Evolutionary conservation across 2,113 vertebrate genomes (phyloP), one percentile per base, ranked within the genome.

Genomic region (Vireo altiloquus): DNA sequence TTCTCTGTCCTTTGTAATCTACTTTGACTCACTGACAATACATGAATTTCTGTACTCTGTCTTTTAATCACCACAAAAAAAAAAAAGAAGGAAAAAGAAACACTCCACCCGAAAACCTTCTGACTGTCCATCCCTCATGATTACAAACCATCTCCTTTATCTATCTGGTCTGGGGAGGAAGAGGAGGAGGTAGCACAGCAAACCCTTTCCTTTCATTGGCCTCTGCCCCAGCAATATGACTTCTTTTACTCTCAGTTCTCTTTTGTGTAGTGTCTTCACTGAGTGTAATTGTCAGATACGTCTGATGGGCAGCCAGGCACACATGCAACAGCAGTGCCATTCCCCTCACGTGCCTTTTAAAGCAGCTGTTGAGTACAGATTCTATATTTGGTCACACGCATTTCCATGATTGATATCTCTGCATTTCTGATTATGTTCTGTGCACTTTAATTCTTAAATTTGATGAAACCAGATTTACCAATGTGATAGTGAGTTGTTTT

Each of bases 1-100:
- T 82, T 89, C 49, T 61, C 59, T 83, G 86, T 90, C 92, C 95
- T 97, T 98, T 97, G 92, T 96, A 96, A 97, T 97, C 89, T 94
- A 42, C 82, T 96, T 96, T 96, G 92, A 97, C 92, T 97, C 61
- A 16, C 91, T 93, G 95, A 90, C 89, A 97, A 96, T 87, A 89
- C 72, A 44, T 72, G 91, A 83, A 83, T 89, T 93, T 88, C 92
- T 81, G 53, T 92, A 59, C 56, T 89, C 90, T 93, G 50, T 74
- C 72, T 89, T 95, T 96, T 97, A 97, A 96, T 96, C 90, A 96
- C 92, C 23, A 49, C 4, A 33, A 47, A 8, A 27, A 27, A 42
- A 24, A 24, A 11, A 11, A 23, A 20, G 5, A 2, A 25, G 10
- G 1, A 6, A 15, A 0, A 14, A 47, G 17, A 39, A 50, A 6